Conservation (phyloP, 2,797 vertebrate species). For the Cetoscarus ocellatus region DNA sequence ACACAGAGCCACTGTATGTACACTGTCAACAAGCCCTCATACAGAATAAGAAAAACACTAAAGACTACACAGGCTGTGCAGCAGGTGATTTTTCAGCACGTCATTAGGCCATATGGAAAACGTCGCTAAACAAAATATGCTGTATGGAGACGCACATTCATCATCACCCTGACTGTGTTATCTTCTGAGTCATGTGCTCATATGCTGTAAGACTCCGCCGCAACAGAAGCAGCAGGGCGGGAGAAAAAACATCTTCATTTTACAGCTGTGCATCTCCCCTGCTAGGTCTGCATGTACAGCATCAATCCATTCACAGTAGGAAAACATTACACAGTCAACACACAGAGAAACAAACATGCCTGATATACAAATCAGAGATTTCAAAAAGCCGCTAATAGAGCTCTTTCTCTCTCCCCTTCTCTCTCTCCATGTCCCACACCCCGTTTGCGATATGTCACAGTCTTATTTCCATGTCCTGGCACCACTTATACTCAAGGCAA, state of each 20-base stretch:
- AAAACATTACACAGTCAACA: conserved; percentile 63
- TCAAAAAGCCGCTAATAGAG: conserved; percentile 56
- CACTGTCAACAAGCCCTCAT: conserved; percentile 13
- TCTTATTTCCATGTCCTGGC: conserved; percentile 92
- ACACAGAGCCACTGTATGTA: conserved; percentile 1
- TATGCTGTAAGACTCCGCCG: conserved; percentile 39
- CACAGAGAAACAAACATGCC: conserved; percentile 59
- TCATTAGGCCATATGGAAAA: conserved; percentile 53
- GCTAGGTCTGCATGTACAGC: conserved; percentile 70
- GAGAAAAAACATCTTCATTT: conserved; percentile 58
- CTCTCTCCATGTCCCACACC: conserved; percentile 46
- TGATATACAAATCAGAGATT: conserved; percentile 62
- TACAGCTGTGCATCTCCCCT: conserved; percentile 57
- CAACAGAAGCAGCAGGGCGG: conserved; percentile 38
- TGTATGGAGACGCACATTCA: conserved; percentile 53
- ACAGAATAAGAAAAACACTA: conserved; percentile 7
- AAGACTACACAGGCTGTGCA: conserved; percentile 35
- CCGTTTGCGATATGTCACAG: conserved; percentile 82
- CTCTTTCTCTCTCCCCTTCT: conserved; percentile 27
- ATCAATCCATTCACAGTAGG: conserved; percentile 72
- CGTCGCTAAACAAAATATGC: conserved; percentile 45
- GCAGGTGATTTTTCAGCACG: conserved; percentile 55
- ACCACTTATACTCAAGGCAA: conserved; percentile 93
- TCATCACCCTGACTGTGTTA: conserved; percentile 60
- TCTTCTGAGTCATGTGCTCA: conserved; percentile 50